Percentiles rank a stretch among this genome's conserved stretches.
These are phyloP conservation scores for Calliopsis andreniformis DNA, from an alignment of 1,140 invertebrate species.

Conservation along the genomic window DNA sequence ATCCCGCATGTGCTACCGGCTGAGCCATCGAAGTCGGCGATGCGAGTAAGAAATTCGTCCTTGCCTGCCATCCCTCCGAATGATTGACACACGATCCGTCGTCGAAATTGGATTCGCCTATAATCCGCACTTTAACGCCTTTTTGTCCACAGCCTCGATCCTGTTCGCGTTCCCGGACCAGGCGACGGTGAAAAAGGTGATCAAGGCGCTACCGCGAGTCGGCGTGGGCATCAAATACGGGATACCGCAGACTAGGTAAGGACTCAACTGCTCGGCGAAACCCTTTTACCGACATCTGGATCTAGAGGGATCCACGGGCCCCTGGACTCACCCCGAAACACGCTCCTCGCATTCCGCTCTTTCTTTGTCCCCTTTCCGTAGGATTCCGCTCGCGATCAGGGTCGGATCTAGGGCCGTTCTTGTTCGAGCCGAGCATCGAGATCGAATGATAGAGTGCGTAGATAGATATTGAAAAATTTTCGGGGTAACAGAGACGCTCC, in stretches of 20 bases:
- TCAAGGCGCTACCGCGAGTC: conserved; percentile 97
- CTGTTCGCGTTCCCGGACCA: conserved; percentile 99
- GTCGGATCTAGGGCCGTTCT: conserved; percentile 37
- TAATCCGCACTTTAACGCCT: conserved; percentile 69
- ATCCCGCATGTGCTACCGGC: background rate
- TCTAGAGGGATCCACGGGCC: conserved; percentile 28
- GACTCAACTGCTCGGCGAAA: conserved; percentile 42
- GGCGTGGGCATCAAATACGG: conserved; percentile 99
- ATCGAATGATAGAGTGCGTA: conserved; percentile 14
- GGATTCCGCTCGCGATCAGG: conserved; percentile 38
- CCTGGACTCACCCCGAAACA: conserved; percentile 57
- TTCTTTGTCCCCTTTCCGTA: conserved; percentile 61
- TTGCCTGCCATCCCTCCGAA: conserved; percentile 24
- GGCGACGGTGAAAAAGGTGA: conserved; percentile 98
- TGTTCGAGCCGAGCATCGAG: background rate
- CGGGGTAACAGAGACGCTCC: background rate
- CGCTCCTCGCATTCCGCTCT: conserved; percentile 69
- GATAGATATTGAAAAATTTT: conserved; percentile 9
- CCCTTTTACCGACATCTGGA: conserved; percentile 50
- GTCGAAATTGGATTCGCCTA: conserved; percentile 31
- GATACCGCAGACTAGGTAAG: conserved; percentile 96
- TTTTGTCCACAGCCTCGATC: conserved; percentile 92
- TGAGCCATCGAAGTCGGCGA: background rate
- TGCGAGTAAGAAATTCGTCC: conserved; percentile 33
- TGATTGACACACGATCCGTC: conserved; percentile 48